phyloP scores from a whole-genome alignment of 2,888 invertebrate genomes.

The Augiades crinisus region DNA sequence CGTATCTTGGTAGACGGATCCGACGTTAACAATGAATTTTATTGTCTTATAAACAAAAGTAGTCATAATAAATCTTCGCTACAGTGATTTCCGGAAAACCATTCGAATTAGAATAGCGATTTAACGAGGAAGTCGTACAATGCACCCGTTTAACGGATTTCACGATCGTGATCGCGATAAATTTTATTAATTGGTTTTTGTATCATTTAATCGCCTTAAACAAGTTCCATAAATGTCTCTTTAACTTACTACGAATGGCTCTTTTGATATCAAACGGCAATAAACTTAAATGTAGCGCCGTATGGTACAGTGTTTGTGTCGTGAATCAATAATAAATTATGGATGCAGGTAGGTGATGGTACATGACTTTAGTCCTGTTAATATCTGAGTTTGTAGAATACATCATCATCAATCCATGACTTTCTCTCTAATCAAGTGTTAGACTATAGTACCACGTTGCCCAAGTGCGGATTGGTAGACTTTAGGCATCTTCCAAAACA shows the following conservation, averaged over 20 bases:
- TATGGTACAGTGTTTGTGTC: neutral
- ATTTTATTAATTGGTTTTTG: conserved; percentile 38
- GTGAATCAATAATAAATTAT: neutral
- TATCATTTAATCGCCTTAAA: conserved; percentile 22
- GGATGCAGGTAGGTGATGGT: conserved; percentile 10
- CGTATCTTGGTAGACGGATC: conserved; percentile 59
- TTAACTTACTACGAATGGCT: conserved; percentile 10
- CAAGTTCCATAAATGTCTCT: conserved; percentile 26
- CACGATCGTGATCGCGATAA: conserved; percentile 41
- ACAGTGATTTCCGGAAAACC: conserved; percentile 58
- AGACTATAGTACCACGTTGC: no score
- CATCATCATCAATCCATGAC: no score
- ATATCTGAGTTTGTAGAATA: no score
- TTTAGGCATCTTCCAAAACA: no score
- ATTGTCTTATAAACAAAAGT: conserved; percentile 55
- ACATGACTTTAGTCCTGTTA: no score
- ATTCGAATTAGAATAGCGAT: conserved; percentile 54
- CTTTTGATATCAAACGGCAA: conserved; percentile 3
- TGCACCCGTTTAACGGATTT: conserved; percentile 54
- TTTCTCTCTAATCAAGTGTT: no score
- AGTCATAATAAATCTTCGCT: conserved; percentile 38
- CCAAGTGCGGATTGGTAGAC: no score
- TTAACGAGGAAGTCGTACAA: conserved; percentile 53
- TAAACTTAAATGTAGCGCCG: conserved; percentile 6
- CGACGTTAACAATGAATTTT: conserved; percentile 55